phyloP scores from a whole-genome alignment of 2,888 invertebrate species.

The Bimastos eiseni region DNA sequence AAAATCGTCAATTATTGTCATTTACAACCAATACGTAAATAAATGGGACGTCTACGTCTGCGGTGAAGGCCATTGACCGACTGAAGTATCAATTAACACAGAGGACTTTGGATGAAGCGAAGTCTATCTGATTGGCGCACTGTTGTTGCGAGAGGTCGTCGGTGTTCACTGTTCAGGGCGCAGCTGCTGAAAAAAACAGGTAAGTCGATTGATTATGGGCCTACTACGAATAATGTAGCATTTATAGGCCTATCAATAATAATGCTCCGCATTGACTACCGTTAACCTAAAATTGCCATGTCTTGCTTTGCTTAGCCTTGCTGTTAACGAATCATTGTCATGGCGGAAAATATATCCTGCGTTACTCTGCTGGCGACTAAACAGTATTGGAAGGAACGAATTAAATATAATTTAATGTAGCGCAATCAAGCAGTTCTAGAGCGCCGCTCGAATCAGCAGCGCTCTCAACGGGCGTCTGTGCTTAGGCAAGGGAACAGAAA shows the following conservation, averaged over 20 bases:
- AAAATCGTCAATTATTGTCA: not conserved
- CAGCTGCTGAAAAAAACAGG: not conserved
- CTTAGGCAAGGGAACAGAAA: too few species aligned
- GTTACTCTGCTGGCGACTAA: too few species aligned
- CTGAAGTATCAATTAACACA: not conserved
- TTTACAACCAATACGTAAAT: not conserved
- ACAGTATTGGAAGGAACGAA: too few species aligned
- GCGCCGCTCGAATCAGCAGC: too few species aligned
- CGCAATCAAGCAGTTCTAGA: too few species aligned
- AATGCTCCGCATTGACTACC: too few species aligned
- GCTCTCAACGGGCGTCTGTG: too few species aligned
- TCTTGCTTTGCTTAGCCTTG: not conserved
- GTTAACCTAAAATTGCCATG: not conserved
- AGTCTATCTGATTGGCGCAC: not conserved
- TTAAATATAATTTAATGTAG: too few species aligned
- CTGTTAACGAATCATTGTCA: too few species aligned
- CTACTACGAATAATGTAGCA: not conserved
- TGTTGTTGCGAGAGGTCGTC: not conserved
- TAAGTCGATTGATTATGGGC: too few species aligned
- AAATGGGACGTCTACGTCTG: not conserved
- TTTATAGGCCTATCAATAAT: not conserved
- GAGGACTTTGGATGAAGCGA: constrained; percentile 3
- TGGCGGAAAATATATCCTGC: too few species aligned
- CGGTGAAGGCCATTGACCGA: not conserved
- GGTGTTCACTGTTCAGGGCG: not conserved